A percentile compares a stretch with the other conserved stretches of the same genome.
Conservation (phyloP, 2,797 vertebrate genomes). For the Channallabes apus region DNA sequence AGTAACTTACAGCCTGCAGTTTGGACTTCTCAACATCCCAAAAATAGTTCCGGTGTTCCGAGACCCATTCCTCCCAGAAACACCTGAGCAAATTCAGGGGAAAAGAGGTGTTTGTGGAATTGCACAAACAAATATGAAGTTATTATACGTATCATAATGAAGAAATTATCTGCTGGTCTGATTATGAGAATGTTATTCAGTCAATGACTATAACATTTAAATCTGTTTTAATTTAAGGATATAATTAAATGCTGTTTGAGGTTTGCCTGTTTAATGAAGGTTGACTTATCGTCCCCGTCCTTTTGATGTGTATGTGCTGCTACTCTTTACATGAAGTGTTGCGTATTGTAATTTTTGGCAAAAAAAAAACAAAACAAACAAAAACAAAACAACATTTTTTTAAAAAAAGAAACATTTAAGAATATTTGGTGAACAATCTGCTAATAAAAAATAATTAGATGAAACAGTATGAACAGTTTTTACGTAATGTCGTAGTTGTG, state of each 20-base stretch:
- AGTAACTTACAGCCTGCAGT: background rate
- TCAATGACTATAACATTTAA: background rate
- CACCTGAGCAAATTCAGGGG: background rate
- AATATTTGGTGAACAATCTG: too few relatives aligned
- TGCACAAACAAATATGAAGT: background rate
- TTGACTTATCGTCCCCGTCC: background rate
- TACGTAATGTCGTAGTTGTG: too few relatives aligned
- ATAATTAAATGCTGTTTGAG: background rate
- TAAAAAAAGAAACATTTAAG: too few relatives aligned
- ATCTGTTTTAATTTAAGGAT: background rate
- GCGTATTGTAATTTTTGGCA: too few relatives aligned
- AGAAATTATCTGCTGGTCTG: background rate
- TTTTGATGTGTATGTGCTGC: too few relatives aligned
- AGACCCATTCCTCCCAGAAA: constrained; percentile 63
- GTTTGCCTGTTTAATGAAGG: background rate
- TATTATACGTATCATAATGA: background rate
- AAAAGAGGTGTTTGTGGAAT: background rate
- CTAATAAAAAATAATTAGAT: too few relatives aligned
- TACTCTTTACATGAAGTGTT: too few relatives aligned
- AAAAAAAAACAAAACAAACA: too few relatives aligned
- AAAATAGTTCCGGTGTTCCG: constrained; percentile 74
- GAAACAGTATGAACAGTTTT: too few relatives aligned
- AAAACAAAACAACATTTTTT: too few relatives aligned
- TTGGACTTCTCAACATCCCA: constrained; percentile 10
- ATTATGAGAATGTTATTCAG: background rate